phyloP scores from a whole-genome alignment of 2,797 vertebrate species.

The Podarcis lilfordi region DNA sequence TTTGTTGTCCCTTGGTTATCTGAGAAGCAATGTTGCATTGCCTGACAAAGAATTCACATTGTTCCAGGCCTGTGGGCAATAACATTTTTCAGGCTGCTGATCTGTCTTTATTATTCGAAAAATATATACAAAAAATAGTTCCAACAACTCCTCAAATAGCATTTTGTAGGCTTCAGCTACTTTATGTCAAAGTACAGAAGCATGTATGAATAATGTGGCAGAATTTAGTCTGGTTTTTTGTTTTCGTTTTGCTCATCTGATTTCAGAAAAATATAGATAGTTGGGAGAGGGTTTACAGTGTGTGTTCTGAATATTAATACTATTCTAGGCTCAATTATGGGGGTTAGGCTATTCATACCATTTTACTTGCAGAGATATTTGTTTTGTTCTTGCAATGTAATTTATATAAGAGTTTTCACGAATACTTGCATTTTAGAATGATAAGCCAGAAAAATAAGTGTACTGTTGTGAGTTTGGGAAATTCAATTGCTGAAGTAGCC shows the following conservation, averaged over 20 bases:
- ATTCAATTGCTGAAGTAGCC: too few species aligned
- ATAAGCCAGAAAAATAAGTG: not conserved
- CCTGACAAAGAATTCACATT: not conserved
- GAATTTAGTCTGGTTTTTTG: not conserved
- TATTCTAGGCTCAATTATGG: not conserved
- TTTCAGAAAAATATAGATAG: not conserved
- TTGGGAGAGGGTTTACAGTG: not conserved
- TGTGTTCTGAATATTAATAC: not conserved
- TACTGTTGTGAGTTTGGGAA: not conserved
- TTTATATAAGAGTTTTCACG: not conserved
- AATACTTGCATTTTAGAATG: not conserved
- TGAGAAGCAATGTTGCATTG: not conserved
- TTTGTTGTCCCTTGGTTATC: constrained; percentile 13
- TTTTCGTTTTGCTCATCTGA: not conserved
- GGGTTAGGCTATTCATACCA: accelerated
- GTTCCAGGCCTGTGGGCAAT: not conserved
- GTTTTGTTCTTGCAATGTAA: not conserved
- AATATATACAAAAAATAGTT: not conserved
- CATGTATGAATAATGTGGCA: not conserved
- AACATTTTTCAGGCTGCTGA: not conserved
- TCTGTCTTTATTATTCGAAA: not conserved
- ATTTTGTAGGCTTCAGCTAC: not conserved
- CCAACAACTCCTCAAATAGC: not conserved
- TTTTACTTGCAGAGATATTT: not conserved
- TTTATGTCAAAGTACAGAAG: not conserved